A percentile compares a stretch with the other conserved stretches of the same genome.
Evolutionary conservation across 2,888 invertebrate species (phyloP).

Genomic region (Leucophenga maculata): DNA sequence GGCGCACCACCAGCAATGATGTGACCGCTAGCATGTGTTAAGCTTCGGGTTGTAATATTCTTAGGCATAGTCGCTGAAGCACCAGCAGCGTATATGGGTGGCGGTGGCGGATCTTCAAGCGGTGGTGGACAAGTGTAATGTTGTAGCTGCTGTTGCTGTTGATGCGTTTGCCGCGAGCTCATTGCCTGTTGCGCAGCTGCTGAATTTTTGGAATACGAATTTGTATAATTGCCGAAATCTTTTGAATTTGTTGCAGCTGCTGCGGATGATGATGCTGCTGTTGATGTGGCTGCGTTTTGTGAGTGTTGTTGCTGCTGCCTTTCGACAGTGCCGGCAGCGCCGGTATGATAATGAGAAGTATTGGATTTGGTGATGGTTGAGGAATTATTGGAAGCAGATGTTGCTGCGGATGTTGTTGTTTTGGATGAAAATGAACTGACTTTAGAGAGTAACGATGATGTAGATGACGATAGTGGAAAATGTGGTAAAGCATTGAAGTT

Average conservation of each 20-base stretch:
- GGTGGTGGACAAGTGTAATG: constrained; percentile 70
- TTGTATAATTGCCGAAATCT: constrained; percentile 59
- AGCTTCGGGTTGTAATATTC: constrained; percentile 41
- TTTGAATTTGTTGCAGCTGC: constrained; percentile 46
- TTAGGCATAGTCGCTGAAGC: constrained; percentile 68
- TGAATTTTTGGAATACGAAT: constrained; percentile 66
- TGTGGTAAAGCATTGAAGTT: constrained; percentile 69
- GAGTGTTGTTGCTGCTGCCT: constrained; percentile 48
- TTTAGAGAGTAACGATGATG: constrained; percentile 69
- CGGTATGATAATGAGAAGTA: neutral
- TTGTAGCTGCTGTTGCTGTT: constrained; percentile 52
- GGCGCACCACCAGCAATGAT: constrained; percentile 37
- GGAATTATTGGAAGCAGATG: constrained; percentile 13
- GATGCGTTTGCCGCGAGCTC: constrained; percentile 39
- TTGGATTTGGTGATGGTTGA: neutral
- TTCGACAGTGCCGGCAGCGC: constrained; percentile 35
- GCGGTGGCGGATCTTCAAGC: constrained; percentile 70
- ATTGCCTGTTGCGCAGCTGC: constrained; percentile 60
- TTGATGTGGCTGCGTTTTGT: constrained; percentile 52
- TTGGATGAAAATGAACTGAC: constrained; percentile 63
- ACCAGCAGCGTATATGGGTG: constrained; percentile 57
- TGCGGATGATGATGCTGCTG: constrained; percentile 50
- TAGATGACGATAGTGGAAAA: constrained; percentile 69
- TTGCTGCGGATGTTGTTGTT: constrained; percentile 39
- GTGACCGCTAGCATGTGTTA: constrained; percentile 33